Evolutionary conservation across 1,140 invertebrate species (phyloP).

Genomic region (Venustaconcha ellipsiformis): DNA sequence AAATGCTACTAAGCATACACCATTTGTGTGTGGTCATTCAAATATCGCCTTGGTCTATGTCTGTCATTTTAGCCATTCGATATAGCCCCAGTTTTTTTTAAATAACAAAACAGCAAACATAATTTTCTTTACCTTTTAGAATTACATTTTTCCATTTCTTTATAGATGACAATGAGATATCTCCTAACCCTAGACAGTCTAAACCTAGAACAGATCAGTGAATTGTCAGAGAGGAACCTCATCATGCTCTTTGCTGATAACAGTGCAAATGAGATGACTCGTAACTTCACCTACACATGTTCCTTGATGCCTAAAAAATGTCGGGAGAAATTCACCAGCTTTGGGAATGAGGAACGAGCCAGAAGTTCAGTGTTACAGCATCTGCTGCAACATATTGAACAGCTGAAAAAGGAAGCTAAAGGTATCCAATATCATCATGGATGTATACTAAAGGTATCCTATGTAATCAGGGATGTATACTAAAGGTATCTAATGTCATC

Average conservation of each 20-base stretch:
- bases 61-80: too few species aligned
- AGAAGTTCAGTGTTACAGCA: constrained; percentile 73
- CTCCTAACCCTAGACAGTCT: constrained; percentile 56
- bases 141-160: background rate
- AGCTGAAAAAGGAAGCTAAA: constrained; percentile 26
- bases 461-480: too few species aligned
- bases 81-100: too few species aligned
- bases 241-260: constrained; percentile 74
- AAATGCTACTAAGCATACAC: too few species aligned
- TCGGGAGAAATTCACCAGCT: constrained; percentile 72
- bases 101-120: too few species aligned
- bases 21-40: too few species aligned
- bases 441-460: too few species aligned
- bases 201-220: constrained; percentile 70
- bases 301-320: constrained; percentile 71
- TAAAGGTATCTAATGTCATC: too few species aligned
- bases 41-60: too few species aligned
- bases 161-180: constrained; percentile 47
- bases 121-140: too few species aligned
- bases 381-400: constrained; percentile 58
- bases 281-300: constrained; percentile 74
- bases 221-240: constrained; percentile 72
- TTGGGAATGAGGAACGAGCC: constrained; percentile 74
- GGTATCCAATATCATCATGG: too few species aligned
- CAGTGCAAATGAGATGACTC: constrained; percentile 73